phyloP scores from a whole-genome alignment of 2,888 invertebrate genomes.

The Euproctis similis region DNA sequence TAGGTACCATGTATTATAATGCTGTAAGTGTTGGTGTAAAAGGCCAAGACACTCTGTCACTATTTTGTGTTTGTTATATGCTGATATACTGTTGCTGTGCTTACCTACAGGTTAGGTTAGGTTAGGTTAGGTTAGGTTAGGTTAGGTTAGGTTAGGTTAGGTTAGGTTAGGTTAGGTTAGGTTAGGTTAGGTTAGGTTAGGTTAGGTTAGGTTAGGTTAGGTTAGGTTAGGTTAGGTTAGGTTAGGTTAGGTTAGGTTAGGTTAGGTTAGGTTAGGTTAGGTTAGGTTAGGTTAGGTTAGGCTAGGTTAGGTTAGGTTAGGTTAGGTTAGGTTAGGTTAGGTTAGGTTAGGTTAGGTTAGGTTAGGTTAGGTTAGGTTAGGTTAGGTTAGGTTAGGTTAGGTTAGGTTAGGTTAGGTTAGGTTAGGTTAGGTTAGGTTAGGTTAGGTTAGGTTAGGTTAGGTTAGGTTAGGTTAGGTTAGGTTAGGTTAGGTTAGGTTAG shows the following conservation, averaged over 20 bases:
- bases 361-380: constrained; percentile 23
- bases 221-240: constrained; percentile 10
- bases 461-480: constrained; percentile 23
- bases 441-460: constrained; percentile 14
- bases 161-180: constrained; percentile 13
- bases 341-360: constrained; percentile 23
- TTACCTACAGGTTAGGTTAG: constrained; percentile 11
- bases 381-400: constrained; percentile 21
- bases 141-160: constrained; percentile 14
- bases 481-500: constrained; percentile 24
- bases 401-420: constrained; percentile 18
- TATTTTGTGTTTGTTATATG: too few relatives aligned
- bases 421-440: constrained; percentile 14
- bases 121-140: constrained; percentile 13
- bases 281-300: constrained; percentile 11
- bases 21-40: too few relatives aligned
- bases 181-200: constrained; percentile 11
- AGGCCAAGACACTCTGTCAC: too few relatives aligned
- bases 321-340: constrained; percentile 22
- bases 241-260: constrained; percentile 11
- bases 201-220: constrained; percentile 12
- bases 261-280: constrained; percentile 11
- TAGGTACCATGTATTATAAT: too few relatives aligned
- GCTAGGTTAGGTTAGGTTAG: constrained; percentile 8
- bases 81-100: too few relatives aligned